phyloP scores from a whole-genome alignment of 2,888 invertebrate genomes.

The Apamea sordens region DNA sequence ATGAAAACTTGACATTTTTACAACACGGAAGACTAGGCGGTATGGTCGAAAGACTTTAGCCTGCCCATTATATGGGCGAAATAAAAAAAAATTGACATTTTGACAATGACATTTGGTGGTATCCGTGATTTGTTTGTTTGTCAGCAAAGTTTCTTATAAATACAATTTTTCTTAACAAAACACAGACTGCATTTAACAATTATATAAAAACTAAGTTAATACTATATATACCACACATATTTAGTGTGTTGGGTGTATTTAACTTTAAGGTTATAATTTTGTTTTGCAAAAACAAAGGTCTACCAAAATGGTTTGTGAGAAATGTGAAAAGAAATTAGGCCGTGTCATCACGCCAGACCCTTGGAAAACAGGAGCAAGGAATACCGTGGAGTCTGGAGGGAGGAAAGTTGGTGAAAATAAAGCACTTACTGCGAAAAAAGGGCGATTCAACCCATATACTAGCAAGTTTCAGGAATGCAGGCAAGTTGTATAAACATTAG shows the following conservation, averaged over 20 bases:
- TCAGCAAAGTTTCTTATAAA: constrained; percentile 13
- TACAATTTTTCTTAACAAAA: neutral
- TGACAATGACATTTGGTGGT: constrained; percentile 1
- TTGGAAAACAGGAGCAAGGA: constrained; percentile 98
- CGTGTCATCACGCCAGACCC: constrained; percentile 99
- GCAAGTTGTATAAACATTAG: constrained; percentile 75
- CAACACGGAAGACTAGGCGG: no score
- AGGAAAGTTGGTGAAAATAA: constrained; percentile 98
- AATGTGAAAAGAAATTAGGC: constrained; percentile 97
- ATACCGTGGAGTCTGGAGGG: constrained; percentile 97
- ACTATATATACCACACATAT: neutral
- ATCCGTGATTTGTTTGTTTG: constrained; percentile 28
- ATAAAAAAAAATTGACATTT: no score
- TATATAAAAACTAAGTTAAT: neutral
- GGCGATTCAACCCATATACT: constrained; percentile 95
- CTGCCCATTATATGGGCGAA: no score
- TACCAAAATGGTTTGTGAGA: constrained; percentile 95
- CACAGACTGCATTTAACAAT: neutral
- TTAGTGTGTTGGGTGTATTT: neutral
- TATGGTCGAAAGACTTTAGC: no score
- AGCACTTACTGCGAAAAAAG: constrained; percentile 95
- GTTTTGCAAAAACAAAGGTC: constrained; percentile 29
- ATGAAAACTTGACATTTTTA: no score
- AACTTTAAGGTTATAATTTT: constrained; percentile 42
- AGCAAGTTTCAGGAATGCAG: constrained; percentile 94